Conservation (phyloP, 2,888 invertebrate genomes). For the Hirudinaria manillensis region DNA sequence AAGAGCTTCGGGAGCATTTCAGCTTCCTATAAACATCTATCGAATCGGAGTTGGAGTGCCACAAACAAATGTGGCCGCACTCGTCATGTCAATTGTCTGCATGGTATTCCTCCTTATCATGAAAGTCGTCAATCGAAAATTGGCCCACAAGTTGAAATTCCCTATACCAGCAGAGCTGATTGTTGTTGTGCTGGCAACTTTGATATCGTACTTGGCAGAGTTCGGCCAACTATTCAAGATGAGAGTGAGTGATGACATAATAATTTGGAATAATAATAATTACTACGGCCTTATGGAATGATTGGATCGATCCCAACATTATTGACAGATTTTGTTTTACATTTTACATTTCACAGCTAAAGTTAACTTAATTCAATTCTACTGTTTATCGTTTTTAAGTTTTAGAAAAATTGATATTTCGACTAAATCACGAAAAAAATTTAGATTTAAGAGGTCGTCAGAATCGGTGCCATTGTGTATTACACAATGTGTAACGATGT, state of each 20-base stretch:
- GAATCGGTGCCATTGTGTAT: too few species aligned
- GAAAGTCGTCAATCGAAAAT: slow-evolving; percentile 40
- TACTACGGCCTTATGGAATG: too few species aligned
- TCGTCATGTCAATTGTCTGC: slow-evolving; percentile 63
- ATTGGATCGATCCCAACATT: too few species aligned
- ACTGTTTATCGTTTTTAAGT: background rate
- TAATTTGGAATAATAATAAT: background rate
- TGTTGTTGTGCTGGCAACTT: slow-evolving; percentile 46
- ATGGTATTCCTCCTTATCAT: slow-evolving; percentile 61
- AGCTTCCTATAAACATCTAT: slow-evolving; percentile 39
- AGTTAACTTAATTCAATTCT: too few species aligned
- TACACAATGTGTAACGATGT: too few species aligned
- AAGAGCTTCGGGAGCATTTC: slow-evolving; percentile 45
- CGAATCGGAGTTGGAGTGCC: slow-evolving; percentile 59
- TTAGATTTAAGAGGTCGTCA: background rate
- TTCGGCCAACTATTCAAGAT: slow-evolving; percentile 28
- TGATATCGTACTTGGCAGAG: slow-evolving; percentile 44
- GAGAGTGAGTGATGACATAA: background rate
- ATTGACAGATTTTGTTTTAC: too few species aligned
- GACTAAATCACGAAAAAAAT: background rate
- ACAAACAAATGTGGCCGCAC: slow-evolving; percentile 63
- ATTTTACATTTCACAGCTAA: too few species aligned
- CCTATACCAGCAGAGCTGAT: slow-evolving; percentile 59
- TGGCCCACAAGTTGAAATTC: slow-evolving; percentile 61
- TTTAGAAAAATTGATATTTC: background rate